phyloP scores from a whole-genome alignment of 1,140 invertebrate species.

The Anthonomus grandis region DNA sequence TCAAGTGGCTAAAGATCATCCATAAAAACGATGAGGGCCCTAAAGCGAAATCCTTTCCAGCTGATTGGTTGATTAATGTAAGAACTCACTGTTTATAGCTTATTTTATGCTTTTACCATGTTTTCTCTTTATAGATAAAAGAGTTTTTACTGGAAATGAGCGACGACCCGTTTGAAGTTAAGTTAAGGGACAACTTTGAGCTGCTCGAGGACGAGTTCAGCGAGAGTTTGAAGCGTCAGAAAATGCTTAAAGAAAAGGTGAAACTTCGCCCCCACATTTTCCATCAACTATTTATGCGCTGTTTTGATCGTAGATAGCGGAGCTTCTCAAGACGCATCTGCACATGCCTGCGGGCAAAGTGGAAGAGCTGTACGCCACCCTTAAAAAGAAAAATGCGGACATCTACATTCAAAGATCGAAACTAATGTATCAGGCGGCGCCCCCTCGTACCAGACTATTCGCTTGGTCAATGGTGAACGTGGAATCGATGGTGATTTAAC shows the following conservation, averaged over 20 bases:
- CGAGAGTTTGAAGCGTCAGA: constrained; percentile 88
- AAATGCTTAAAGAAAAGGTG: constrained; percentile 87
- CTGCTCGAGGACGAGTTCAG: constrained; percentile 94
- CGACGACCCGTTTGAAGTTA: constrained; percentile 98
- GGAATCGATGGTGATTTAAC: constrained; percentile 50
- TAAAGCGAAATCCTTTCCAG: constrained; percentile 65
- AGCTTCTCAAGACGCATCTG: constrained; percentile 76
- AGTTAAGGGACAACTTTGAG: constrained; percentile 93
- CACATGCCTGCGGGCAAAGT: constrained; percentile 82
- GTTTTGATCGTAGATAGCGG: constrained; percentile 53
- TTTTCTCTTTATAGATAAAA: constrained; percentile 57
- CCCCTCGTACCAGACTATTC: constrained; percentile 73
- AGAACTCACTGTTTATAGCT: constrained; percentile 18
- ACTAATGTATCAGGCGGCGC: constrained; percentile 69
- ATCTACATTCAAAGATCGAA: constrained; percentile 92
- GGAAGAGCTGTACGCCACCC: constrained; percentile 82
- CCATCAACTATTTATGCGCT: too few relatives aligned
- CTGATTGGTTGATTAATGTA: constrained; percentile 86
- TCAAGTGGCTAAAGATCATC: constrained; percentile 88
- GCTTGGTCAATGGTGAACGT: constrained; percentile 77
- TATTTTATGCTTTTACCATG: neutral
- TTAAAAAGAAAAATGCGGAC: constrained; percentile 87
- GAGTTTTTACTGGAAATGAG: constrained; percentile 86
- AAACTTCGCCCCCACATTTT: neutral
- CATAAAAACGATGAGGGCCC: constrained; percentile 71